A percentile compares a stretch with the other conserved stretches of the same genome.
Evolutionary conservation across 1,140 invertebrate species (phyloP).

Genomic region (Capitella teleta): DNA sequence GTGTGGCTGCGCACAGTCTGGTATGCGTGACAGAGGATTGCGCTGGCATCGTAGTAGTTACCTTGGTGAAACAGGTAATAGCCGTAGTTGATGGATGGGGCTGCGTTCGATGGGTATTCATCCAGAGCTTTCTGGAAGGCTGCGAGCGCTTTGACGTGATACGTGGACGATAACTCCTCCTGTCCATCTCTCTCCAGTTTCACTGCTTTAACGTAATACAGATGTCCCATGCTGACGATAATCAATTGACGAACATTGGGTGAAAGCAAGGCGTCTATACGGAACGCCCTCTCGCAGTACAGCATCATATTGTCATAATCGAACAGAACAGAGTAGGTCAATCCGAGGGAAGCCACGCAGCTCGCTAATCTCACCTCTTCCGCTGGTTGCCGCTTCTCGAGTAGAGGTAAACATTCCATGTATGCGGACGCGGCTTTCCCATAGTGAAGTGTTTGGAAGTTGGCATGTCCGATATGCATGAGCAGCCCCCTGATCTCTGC

Average conservation of each 20-base stretch:
- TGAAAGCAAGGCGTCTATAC: neutral
- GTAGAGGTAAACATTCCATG: neutral
- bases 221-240: conserved; percentile 1
- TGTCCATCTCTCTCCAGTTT: neutral
- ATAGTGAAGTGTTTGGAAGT: neutral
- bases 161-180: neutral
- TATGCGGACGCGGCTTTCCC: neutral
- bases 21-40: neutral
- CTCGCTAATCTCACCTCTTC: neutral
- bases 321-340: conserved; percentile 2
- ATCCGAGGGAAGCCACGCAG: conserved; percentile 1
- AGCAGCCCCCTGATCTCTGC: conserved; percentile 1
- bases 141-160: neutral
- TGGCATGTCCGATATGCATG: neutral
- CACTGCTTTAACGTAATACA: conserved; percentile 6
- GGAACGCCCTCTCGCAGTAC: neutral
- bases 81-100: conserved; percentile 8
- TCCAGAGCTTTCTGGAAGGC: conserved; percentile 1
- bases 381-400: neutral
- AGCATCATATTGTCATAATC: conserved; percentile 7
- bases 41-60: neutral
- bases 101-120: conserved; percentile 6
- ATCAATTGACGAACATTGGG: neutral
- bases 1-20: neutral
- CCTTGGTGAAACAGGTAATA: conserved; percentile 1